Conservation (phyloP, 1,140 invertebrate genomes). For the Schlechtendalia chinensis region DNA sequence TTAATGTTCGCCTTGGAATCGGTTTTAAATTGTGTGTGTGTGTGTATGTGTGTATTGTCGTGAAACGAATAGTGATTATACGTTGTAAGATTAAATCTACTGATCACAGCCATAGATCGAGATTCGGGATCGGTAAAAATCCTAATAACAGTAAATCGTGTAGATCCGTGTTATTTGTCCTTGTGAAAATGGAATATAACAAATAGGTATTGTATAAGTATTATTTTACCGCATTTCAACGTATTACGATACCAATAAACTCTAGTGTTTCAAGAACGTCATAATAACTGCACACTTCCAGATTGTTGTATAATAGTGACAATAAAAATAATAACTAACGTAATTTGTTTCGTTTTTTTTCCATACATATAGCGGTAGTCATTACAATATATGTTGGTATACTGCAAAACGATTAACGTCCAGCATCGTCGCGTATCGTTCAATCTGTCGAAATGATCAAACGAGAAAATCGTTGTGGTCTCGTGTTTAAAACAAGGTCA, state of each 20-base stretch:
- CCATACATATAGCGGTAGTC: no score
- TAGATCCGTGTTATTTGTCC: no score
- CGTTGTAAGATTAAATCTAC: background rate
- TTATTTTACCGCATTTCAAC: no score
- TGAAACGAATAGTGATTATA: background rate
- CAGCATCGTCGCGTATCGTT: background rate
- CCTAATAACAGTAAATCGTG: background rate
- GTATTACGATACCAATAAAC: no score
- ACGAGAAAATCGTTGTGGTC: background rate
- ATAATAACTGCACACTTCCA: no score
- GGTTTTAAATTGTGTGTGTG: background rate
- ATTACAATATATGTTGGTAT: background rate
- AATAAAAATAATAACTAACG: no score
- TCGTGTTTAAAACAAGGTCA: background rate
- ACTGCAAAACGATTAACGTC: background rate
- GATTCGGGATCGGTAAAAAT: background rate
- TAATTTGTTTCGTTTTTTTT: no score
- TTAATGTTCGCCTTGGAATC: background rate
- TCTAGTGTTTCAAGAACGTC: no score
- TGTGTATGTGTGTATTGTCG: background rate
- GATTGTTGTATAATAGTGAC: no score
- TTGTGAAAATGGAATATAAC: background rate
- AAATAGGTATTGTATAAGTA: no score
- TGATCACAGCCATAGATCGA: background rate
- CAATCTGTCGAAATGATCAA: slow-evolving; percentile 15